Base-by-base conservation (phyloP, 2,113 vertebrate genomes). In the Shinisaurus crocodilurus region DNA sequence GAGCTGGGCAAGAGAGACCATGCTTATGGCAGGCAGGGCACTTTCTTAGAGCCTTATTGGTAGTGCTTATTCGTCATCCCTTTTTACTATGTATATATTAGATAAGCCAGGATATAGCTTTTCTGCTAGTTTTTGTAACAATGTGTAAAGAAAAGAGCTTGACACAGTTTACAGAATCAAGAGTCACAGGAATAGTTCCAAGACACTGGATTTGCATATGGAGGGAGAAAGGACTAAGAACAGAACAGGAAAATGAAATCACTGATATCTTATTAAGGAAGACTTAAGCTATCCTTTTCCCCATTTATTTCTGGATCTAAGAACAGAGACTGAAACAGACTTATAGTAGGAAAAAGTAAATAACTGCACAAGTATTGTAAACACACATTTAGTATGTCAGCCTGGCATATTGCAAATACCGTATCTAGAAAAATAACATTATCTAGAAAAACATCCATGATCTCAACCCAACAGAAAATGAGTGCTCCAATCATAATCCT, bases 361-460 rank as follows among this genome's bases (percentile, higher is more conserved):
- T 50, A 85, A 54, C 7, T 4, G 3, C 34, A 86, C 27, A 4
- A 1, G 7, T 79, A 27, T 48, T 75, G 25, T 63, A 87, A 32
- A 92, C 80, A 79, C 85, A 86, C 0, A 84, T 0, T 15, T 20
- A 77, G n/a, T 89, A 40, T 18, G 50, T n/a, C 25, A 75, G 34
- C n/a, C 25, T 25, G 34, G 32, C 50, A 25, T 43, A 63, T 0
- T 0, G n/a, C 13, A 90, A 89, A 32, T n/a, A n/a, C n/a, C n/a
- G n/a, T 74, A 77, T 67, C 50, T 54, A 63, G 20, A 50, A 88
- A 82, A 75, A 89, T 57, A 87, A 91, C n/a, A 1, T 79, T n/a
- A 69, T 43, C n/a, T 80, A 54, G 34, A 57, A 27, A 60, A 67
- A 18, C 10, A 50, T 34, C 23, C 8, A 72, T 69, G 65, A 48